Evolutionary conservation across 2,113 vertebrate genomes (phyloP), one percentile per base, ranked within the genome.

Genomic region (Periophthalmus modestus): DNA sequence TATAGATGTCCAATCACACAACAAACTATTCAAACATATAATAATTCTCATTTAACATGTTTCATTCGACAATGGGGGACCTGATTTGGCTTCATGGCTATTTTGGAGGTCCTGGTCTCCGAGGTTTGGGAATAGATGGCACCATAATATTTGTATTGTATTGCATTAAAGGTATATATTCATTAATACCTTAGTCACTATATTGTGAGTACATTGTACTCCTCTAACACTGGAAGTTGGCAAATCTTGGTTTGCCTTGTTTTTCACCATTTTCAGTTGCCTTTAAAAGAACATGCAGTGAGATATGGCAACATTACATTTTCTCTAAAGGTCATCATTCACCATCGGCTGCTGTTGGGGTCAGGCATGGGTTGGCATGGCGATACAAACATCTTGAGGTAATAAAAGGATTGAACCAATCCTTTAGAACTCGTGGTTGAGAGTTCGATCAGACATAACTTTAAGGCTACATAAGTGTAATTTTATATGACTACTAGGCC

Each of bases 291-390:
- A 72, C 74, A 62, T 81, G 72, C 81, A 85, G 76, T 89, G 88
- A 81, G 67, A 86, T 75, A 63, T 13, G 33, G n/a, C 23, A 65
- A 24, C 74, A 77, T 73, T 4, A 65, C 68, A 77, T 85, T 70
- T 36, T 59, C 4, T 74, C 6, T 72, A 58, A 72, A 14, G 69
- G 34, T 66, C 71, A 48, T 75, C 11, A 13, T 39, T 28, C 68
- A 65, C 75, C 50, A 70, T 46, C 61, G 73, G 73, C 72, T 70
- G 55, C 66, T 48, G 63, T 5, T 28, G 57, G 39, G 21, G 13
- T 47, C 68, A 77, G 69, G 83, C 83, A 84, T 82, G 82, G 66
- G 73, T 73, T 77, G 74, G 86, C 85, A 87, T 91, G 85, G 70
- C 58, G 69, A 71, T 48, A 77, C 75, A 59, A 80, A 67, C 72